Percentiles rank a stretch among this genome's conserved stretches.
Conservation (phyloP, 1,140 invertebrate species). For the Planococcus citri region DNA sequence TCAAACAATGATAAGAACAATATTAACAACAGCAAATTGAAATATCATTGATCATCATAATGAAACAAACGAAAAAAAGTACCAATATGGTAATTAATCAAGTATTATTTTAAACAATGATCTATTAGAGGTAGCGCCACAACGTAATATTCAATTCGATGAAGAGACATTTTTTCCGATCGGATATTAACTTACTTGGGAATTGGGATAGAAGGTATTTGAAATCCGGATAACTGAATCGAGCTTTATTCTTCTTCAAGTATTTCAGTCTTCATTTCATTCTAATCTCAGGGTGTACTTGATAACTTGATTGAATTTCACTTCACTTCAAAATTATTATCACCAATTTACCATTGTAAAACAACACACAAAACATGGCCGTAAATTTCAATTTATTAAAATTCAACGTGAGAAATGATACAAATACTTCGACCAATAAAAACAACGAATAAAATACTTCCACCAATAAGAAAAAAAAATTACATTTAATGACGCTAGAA, state of each 20-base stretch:
- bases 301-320: too few relatives aligned
- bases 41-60: not conserved
- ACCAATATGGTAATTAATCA: not conserved
- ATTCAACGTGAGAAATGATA: too few relatives aligned
- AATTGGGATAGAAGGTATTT: not conserved
- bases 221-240: not conserved
- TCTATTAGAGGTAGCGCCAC: not conserved
- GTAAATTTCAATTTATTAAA: too few relatives aligned
- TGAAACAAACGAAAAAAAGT: not conserved
- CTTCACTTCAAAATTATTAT: too few relatives aligned
- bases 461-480: too few relatives aligned
- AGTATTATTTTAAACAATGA: not conserved
- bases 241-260: not conserved
- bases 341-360: too few relatives aligned
- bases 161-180: not conserved
- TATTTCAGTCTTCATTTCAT: not conserved
- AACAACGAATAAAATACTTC: too few relatives aligned
- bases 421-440: too few relatives aligned
- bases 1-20: not conserved
- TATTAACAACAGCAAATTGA: not conserved
- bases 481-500: too few relatives aligned
- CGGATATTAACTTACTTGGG: not conserved
- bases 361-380: too few relatives aligned
- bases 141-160: too few relatives aligned
- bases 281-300: not conserved